These are phyloP conservation scores for Microtus ochrogaster DNA, from an alignment of 2,113 vertebrate genomes.

Conservation along the genomic window DNA sequence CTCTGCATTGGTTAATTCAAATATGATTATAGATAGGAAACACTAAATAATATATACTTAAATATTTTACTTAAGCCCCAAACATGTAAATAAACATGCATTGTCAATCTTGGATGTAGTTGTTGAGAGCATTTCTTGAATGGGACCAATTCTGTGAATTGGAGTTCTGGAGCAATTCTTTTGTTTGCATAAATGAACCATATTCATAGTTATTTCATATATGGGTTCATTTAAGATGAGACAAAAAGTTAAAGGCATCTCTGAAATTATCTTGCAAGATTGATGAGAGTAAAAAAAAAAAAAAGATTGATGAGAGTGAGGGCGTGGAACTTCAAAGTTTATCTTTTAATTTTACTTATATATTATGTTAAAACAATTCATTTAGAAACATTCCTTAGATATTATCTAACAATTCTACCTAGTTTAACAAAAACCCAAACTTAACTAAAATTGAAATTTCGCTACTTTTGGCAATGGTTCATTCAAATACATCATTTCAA, in stretches of 20 bases:
- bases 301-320: not conserved
- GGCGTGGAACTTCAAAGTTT: not conserved
- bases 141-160: not conserved
- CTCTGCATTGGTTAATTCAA: not conserved
- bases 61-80: slow-evolving; percentile 29
- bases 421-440: not conserved
- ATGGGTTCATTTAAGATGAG: not conserved
- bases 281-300: too few species aligned
- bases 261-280: not conserved
- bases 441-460: not conserved
- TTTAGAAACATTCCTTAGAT: not conserved
- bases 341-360: not conserved
- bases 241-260: slow-evolving; percentile 6
- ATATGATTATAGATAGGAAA: not conserved
- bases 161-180: slow-evolving; percentile 35
- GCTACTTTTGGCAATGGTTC: not conserved
- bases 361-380: not conserved
- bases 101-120: not conserved
- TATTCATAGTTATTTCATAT: not conserved
- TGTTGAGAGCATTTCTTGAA: not conserved
- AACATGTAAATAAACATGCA: not conserved
- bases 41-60: not conserved
- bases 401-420: not conserved
- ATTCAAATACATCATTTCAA: not conserved
- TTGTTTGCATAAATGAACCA: not conserved